These are phyloP conservation scores for Heteropelma amictum DNA, from an alignment of 2,888 invertebrate species.

Conservation along the genomic window DNA sequence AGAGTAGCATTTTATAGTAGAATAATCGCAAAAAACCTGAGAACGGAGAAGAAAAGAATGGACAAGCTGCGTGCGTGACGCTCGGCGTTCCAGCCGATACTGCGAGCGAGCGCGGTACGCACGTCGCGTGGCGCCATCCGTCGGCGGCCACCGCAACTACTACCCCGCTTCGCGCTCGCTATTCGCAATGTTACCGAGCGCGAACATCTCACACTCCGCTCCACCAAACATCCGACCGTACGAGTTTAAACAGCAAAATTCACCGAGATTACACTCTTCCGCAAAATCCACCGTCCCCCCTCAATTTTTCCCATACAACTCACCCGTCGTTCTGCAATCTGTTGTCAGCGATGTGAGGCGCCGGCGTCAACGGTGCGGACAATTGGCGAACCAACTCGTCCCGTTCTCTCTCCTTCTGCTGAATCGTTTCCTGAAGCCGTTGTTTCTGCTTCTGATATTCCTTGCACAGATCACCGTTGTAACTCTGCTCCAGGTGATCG, in stretches of 20 bases:
- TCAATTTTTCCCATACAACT: too few relatives aligned
- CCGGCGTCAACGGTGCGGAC: slow-evolving; percentile 73
- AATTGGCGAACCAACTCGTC: slow-evolving; percentile 80
- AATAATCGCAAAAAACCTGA: too few relatives aligned
- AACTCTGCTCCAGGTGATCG: slow-evolving; percentile 78
- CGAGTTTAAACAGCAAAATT: too few relatives aligned
- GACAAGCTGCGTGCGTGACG: too few relatives aligned
- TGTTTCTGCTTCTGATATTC: slow-evolving; percentile 90
- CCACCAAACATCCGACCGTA: too few relatives aligned
- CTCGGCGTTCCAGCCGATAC: background rate
- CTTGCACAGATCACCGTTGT: slow-evolving; percentile 85
- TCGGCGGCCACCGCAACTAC: slow-evolving; percentile 5
- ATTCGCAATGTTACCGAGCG: background rate
- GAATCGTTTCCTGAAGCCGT: slow-evolving; percentile 81
- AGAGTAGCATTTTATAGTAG: too few relatives aligned
- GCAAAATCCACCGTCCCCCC: too few relatives aligned
- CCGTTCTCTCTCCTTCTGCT: slow-evolving; percentile 79
- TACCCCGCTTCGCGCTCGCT: background rate
- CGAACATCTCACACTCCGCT: background rate
- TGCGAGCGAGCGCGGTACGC: too few relatives aligned
- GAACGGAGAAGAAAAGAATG: too few relatives aligned
- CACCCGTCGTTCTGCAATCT: slow-evolving; percentile 79
- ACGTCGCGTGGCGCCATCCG: slow-evolving; percentile 63
- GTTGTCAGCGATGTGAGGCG: slow-evolving; percentile 75
- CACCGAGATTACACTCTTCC: too few relatives aligned